Evolutionary conservation across 2,888 invertebrate genomes (phyloP).

Genomic region (Camponotus fellah): DNA sequence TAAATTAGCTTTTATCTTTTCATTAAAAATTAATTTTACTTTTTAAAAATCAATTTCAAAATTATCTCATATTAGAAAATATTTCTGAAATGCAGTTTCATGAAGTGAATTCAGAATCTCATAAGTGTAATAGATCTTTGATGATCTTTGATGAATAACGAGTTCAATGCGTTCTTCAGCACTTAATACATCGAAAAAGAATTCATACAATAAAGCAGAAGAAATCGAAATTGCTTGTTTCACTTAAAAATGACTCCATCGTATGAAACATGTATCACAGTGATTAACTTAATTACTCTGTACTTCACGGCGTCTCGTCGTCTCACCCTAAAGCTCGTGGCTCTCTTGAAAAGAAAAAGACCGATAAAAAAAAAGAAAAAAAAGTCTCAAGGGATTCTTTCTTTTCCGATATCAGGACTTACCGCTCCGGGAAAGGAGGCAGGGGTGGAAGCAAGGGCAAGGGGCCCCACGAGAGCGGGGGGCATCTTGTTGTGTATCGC

Average conservation of each 20-base stretch:
- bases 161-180: neutral
- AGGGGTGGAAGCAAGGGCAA: constrained; percentile 88
- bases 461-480: constrained; percentile 88
- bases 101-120: neutral
- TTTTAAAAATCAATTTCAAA: neutral
- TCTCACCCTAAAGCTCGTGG: constrained; percentile 74
- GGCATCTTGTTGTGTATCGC: constrained; percentile 94
- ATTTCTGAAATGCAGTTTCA: neutral
- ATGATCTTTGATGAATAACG: neutral
- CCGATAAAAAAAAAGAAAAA: constrained; percentile 53
- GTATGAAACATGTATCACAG: neutral
- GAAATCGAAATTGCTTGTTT: constrained; percentile 20
- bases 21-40: neutral
- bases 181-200: neutral
- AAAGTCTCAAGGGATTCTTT: constrained; percentile 59
- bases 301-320: constrained; percentile 67
- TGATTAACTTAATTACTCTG: constrained; percentile 31
- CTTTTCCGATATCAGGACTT: constrained; percentile 81
- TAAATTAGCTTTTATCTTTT: neutral
- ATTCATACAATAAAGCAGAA: neutral
- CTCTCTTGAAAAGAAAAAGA: constrained; percentile 61
- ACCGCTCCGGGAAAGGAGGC: constrained; percentile 90
- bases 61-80: neutral
- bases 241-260: constrained; percentile 1
- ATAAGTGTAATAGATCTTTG: neutral